A percentile compares a stretch with the other conserved stretches of the same genome.
Conservation (phyloP, 2,113 vertebrate genomes). For the Scytalopus superciliaris region DNA sequence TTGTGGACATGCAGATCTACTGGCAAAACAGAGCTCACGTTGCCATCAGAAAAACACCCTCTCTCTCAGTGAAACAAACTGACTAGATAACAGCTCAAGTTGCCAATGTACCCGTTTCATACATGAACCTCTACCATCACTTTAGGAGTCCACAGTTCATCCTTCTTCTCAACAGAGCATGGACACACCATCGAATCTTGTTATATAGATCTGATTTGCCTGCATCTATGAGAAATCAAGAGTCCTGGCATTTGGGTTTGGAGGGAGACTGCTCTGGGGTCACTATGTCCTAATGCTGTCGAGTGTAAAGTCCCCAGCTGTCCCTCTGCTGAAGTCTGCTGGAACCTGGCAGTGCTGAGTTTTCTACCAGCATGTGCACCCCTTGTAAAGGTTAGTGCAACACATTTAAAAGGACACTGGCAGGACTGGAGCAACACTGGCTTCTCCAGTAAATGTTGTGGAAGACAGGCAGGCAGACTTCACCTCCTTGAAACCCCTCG, state of each 20-base stretch:
- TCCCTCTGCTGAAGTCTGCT: background rate
- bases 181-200: background rate
- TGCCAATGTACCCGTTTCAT: background rate
- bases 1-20: background rate
- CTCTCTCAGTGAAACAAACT: background rate
- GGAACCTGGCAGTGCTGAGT: background rate
- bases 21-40: background rate
- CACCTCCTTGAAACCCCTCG: background rate
- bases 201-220: background rate
- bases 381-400: background rate
- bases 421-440: rapidly evolving
- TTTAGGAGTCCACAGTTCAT: background rate
- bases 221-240: background rate
- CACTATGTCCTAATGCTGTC: background rate
- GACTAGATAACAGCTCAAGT: background rate
- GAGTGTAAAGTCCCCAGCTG: background rate
- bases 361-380: background rate
- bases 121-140: rapidly evolving
- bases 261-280: background rate
- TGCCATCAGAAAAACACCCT: background rate
- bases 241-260: background rate
- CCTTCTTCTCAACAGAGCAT: background rate
- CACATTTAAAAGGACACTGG: background rate
- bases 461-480: background rate
- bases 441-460: background rate